Conservation (phyloP, 2,888 invertebrate genomes). For the Agriopis aurantiaria region DNA sequence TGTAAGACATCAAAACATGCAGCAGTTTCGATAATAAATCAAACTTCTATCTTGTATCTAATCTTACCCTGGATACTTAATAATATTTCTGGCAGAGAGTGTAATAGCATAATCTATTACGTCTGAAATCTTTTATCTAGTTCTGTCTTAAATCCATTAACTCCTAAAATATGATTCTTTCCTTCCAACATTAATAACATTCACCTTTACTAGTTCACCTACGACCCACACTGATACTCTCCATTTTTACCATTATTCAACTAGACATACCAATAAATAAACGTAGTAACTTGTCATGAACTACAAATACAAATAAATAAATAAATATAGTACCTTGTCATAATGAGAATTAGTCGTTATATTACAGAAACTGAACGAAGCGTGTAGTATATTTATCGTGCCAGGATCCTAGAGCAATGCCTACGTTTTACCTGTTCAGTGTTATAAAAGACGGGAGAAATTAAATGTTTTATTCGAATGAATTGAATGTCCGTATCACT, state of each 20-base stretch:
- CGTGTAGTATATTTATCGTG: constrained; percentile 13
- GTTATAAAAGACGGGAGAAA: background rate
- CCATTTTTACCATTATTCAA: constrained; percentile 22
- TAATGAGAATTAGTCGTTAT: constrained; percentile 7
- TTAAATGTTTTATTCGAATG: constrained; percentile 2
- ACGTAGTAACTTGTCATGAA: background rate
- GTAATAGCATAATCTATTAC: constrained; percentile 11
- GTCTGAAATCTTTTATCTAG: constrained; percentile 10
- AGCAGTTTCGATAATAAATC: background rate
- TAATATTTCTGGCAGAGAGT: background rate
- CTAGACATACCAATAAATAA: background rate
- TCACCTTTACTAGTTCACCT: constrained; percentile 12
- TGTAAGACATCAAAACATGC: background rate
- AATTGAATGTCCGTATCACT: background rate
- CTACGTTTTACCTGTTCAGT: constrained; percentile 16
- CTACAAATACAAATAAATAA: constrained; percentile 1
- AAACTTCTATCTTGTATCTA: background rate
- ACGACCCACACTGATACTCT: constrained; percentile 13
- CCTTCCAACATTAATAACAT: constrained; percentile 14
- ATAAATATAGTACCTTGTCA: constrained; percentile 12
- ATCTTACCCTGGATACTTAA: background rate
- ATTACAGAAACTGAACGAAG: constrained; percentile 8
- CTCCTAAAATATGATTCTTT: constrained; percentile 25
- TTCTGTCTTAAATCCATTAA: constrained; percentile 17
- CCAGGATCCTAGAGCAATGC: constrained; percentile 10